Conservation (phyloP, 2,113 vertebrate species). For the Struthidea cinerea region DNA sequence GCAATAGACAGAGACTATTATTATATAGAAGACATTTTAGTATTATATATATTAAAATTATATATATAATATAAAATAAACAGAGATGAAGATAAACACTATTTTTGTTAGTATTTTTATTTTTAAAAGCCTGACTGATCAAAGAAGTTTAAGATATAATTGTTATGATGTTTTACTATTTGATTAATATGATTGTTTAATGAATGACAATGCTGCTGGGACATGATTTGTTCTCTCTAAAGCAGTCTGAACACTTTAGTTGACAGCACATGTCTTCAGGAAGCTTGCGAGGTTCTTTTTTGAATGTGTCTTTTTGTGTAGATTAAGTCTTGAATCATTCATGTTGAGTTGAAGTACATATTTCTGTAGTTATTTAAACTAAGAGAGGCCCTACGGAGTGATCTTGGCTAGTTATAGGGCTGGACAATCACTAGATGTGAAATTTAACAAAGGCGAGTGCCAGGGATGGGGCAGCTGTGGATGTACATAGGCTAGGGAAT, state of each 20-base stretch:
- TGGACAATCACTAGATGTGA: background rate
- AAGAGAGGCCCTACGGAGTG: background rate
- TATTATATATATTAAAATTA: background rate
- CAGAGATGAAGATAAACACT: background rate
- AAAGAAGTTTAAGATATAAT: background rate
- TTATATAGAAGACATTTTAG: background rate
- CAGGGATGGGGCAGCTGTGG: background rate
- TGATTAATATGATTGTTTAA: background rate
- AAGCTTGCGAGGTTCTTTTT: background rate
- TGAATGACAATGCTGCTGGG: background rate
- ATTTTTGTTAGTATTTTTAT: background rate
- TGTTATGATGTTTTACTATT: background rate
- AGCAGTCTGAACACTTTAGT: background rate
- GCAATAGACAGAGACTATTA: background rate
- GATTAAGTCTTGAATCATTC: background rate
- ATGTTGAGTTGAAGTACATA: background rate
- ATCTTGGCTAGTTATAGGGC: background rate
- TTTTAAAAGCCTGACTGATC: background rate
- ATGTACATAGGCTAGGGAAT: background rate
- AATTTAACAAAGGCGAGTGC: background rate
- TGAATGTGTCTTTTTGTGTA: background rate
- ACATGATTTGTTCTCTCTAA: background rate
- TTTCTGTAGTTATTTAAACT: background rate
- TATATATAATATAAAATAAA: background rate
- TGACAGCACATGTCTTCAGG: background rate